Base-by-base conservation (phyloP, 2,888 invertebrate species). In the Tromatobia lineatoria region DNA sequence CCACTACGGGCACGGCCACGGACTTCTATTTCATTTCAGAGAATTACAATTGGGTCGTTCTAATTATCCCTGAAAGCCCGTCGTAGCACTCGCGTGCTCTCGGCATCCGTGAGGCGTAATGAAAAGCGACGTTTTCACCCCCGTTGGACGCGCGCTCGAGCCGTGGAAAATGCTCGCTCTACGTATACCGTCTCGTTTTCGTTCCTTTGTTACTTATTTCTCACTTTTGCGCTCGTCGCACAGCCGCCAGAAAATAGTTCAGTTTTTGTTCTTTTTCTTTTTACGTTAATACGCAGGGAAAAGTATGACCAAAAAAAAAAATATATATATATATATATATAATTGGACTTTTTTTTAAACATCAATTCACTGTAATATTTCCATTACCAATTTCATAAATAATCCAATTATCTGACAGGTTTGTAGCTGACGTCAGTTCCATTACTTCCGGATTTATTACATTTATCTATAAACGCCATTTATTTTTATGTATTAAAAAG, bases 41-140 rank as follows among this genome's bases (percentile, higher is more conserved):
- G 74, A 84, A 87, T 86, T 83, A 88, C 87, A 88, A 88, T 89
- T 87, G 87, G 82, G 77, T 84, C 83, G 82, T 86, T 83, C 83
- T 89, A 87, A 89, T 89, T 89, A 89, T 88, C 85, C 80, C 59
- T 87, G 87, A 88, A 87, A 89, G 85, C 85, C 70, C 67, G 64
- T 76, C 50, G 54, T 80, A 77, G 75, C 54, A 82, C 73, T 85
- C 75, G 23, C 69, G 66, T 82, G 71, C 73, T 52, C 61, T 38
- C 66, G 54, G 57, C 70, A 23, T 75, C 23, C 71, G 59, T 47
- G 69, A 75, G 25, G 82, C 73, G 71, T 85, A 85, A 87, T 87
- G 80, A 52, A 86, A 88, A 77, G 81, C 85, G 77, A 80, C 71
- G 87, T 83, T 77, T 59, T 86, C 80, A 81, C 87, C 71, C 76